Evolutionary conservation across 2,113 vertebrate species (phyloP), one percentile per base, ranked within the genome.

Genomic region (Hippocampus comes): DNA sequence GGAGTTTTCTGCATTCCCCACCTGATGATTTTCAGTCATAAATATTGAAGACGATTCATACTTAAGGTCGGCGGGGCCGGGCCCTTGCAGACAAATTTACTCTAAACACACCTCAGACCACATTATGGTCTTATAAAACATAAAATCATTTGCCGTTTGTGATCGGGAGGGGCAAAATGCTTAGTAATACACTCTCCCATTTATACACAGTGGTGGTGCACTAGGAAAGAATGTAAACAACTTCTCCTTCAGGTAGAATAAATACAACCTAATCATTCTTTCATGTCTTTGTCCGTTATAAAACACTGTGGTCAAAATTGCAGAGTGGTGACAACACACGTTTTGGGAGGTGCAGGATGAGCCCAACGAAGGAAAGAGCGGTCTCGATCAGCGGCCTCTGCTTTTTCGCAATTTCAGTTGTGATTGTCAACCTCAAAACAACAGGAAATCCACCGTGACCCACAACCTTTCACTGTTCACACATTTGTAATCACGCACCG

Each of bases 391-490:
- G n/a, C 25, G n/a, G 42, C 63, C 4, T 85, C 71, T 70, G 60
- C 73, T 84, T 74, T 81, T 63, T 73, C 68, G 9, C 72, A 81
- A 83, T 84, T 88, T 87, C 80, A 86, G 71, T 83, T 89, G 63
- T 88, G 88, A 88, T 88, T 88, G 81, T 89, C 74, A 88, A 88
- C 87, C 85, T 86, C 89, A 90, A 90, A 89, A 66, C 75, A 90
- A 90, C 90, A 90, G 89, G 91, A 91, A 91, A 90, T 91, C 88
- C 83, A 88, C 78, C 1, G 21, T 78, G 88, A 87, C 89, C 87
- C 85, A 72, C 89, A 89, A 88, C 77, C 82, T 91, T 88, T 90
- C 87, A 71, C 80, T 86, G 78, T 85, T 88, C 78, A 77, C 53
- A 65, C 73, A 72, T 64, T 17, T 70, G 71, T 42, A 57, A 73